A percentile compares a stretch with the other conserved stretches of the same genome.
Conservation (phyloP, 2,113 vertebrate genomes). For the Pagrus major region DNA sequence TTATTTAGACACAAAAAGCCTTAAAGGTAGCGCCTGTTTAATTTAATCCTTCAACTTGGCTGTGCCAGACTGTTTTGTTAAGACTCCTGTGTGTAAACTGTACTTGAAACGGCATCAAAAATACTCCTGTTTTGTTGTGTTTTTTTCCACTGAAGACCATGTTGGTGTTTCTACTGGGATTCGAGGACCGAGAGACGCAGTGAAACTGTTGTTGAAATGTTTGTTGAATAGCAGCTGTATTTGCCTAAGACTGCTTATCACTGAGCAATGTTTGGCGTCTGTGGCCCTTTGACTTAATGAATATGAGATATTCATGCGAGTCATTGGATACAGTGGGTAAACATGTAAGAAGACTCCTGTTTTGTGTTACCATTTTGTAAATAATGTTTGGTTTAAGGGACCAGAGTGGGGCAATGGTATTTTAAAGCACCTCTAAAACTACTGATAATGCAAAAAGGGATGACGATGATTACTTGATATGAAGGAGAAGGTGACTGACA, state of each 20-base stretch:
- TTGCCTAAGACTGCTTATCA: constrained; percentile 30
- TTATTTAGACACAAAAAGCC: constrained; percentile 38
- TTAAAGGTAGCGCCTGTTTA: constrained; percentile 49
- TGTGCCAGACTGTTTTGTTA: constrained; percentile 56
- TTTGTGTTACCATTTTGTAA: constrained; percentile 47
- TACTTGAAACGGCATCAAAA: constrained; percentile 68
- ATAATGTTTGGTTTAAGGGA: constrained; percentile 71
- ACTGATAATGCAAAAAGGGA: constrained; percentile 80
- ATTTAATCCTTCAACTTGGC: constrained; percentile 30
- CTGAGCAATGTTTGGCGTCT: constrained; percentile 33
- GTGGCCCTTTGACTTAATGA: constrained; percentile 39
- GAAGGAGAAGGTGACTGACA: constrained; percentile 25
- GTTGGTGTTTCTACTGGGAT: constrained; percentile 23
- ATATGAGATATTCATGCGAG: constrained; percentile 41
- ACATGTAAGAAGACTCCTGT: constrained; percentile 41
- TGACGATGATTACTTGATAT: constrained; percentile 56
- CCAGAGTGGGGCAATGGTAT: constrained; percentile 49
- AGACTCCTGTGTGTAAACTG: constrained; percentile 51
- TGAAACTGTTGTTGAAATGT: constrained; percentile 32
- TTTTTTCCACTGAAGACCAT: constrained; percentile 9
- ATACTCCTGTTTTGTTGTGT: constrained; percentile 19
- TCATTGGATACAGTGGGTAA: constrained; percentile 20
- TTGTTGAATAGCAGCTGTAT: constrained; percentile 43
- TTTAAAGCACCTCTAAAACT: constrained; percentile 71
- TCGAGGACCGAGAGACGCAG: constrained; percentile 11